Evolutionary conservation across 2,888 invertebrate species (phyloP).

Genomic region (Colletes collaris): DNA sequence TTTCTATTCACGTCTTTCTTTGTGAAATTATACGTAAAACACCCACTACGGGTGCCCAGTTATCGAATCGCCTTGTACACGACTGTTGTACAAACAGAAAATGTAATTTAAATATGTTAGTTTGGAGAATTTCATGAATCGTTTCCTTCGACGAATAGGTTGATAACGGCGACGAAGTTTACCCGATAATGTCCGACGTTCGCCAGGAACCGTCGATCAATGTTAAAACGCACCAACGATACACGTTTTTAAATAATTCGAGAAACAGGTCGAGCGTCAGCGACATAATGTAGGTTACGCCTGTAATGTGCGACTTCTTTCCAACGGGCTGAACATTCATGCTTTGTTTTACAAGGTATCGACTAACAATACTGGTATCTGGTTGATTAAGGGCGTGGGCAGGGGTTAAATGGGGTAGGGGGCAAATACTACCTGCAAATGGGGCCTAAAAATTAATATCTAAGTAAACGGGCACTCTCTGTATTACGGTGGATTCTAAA

Average conservation of each 20-base stretch:
- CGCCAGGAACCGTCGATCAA: too few species aligned
- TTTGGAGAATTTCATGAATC: too few species aligned
- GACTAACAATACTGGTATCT: constrained; percentile 71
- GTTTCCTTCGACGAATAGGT: too few species aligned
- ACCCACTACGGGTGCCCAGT: too few species aligned
- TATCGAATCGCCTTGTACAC: too few species aligned
- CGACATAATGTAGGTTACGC: constrained; percentile 31
- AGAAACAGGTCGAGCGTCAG: constrained; percentile 43
- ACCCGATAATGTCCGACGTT: background rate
- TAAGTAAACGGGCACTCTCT: constrained; percentile 68
- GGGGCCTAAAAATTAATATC: constrained; percentile 65
- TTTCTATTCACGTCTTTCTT: too few species aligned
- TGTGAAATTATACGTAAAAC: too few species aligned
- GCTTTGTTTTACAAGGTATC: constrained; percentile 67
- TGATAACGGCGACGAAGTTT: too few species aligned
- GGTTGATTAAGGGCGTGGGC: constrained; percentile 55
- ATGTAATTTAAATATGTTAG: too few species aligned
- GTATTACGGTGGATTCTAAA: constrained; percentile 66
- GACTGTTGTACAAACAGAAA: too few species aligned
- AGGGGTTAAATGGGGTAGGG: constrained; percentile 22
- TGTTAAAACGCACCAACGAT: too few species aligned
- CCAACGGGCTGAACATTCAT: constrained; percentile 61
- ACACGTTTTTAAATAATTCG: background rate
- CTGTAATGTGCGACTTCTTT: constrained; percentile 44
- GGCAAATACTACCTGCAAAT: constrained; percentile 69